Conservation (phyloP, 2,113 vertebrate species). For the Salvator merianae region DNA sequence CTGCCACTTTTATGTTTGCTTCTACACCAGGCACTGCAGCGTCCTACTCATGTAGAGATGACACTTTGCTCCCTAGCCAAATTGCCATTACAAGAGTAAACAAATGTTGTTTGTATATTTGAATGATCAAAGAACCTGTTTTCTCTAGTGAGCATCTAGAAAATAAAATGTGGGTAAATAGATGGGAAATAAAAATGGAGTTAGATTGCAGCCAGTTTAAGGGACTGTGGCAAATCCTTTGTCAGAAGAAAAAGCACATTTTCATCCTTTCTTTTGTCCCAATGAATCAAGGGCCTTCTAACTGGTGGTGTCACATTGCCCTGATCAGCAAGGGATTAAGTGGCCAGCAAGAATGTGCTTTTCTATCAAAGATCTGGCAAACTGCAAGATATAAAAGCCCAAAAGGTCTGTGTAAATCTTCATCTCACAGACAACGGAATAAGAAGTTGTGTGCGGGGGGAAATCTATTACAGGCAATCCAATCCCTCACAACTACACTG, state of each 20-base stretch:
- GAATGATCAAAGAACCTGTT: constrained; percentile 48
- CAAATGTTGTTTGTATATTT: constrained; percentile 49
- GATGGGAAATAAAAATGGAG: constrained; percentile 47
- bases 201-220: constrained; percentile 49
- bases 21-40: background rate
- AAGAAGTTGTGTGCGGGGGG: constrained; percentile 11
- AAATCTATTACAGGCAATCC: constrained; percentile 61
- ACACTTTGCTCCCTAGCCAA: constrained; percentile 38
- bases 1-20: no score
- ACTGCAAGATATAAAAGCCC: constrained; percentile 68
- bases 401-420: constrained; percentile 72
- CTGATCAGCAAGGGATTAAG: constrained; percentile 71
- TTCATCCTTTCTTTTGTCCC: constrained; percentile 59
- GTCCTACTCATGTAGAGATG: constrained; percentile 22
- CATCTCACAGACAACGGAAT: constrained; percentile 66
- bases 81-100: constrained; percentile 33
- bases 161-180: constrained; percentile 50
- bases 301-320: constrained; percentile 53
- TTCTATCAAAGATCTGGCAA: constrained; percentile 68
- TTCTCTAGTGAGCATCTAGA: constrained; percentile 55
- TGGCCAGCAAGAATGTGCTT: constrained; percentile 62
- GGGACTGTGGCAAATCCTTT: constrained; percentile 23
- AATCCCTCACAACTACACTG: constrained; percentile 46
- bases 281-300: constrained; percentile 59
- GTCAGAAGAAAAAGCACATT: constrained; percentile 26